These are phyloP conservation scores for Gibbula magus DNA, from an alignment of 2,888 invertebrate species.

Conservation along the genomic window DNA sequence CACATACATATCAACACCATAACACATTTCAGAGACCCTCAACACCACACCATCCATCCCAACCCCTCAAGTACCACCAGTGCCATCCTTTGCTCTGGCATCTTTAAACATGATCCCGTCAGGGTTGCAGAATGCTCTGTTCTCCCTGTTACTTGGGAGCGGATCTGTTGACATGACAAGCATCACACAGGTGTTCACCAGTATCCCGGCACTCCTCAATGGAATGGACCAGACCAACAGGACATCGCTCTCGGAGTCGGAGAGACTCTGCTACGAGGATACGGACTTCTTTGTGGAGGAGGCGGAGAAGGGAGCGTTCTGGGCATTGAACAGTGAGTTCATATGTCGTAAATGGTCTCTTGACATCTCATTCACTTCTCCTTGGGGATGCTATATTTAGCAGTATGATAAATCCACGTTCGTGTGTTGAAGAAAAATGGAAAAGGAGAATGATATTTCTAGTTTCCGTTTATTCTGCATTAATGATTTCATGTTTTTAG, in stretches of 20 bases:
- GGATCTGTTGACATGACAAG: background rate
- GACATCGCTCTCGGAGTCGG: background rate
- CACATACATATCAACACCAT: no score
- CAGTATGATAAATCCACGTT: no score
- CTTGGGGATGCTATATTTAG: no score
- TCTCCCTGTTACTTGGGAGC: background rate
- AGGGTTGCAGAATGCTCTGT: background rate
- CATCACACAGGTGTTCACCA: background rate
- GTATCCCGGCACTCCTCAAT: background rate
- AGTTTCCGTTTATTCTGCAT: no score
- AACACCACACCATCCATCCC: no score
- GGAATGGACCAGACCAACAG: background rate
- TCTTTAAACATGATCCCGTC: background rate
- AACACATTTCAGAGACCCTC: no score
- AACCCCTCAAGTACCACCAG: no score
- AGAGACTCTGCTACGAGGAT: background rate
- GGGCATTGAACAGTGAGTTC: background rate
- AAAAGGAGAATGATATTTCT: no score
- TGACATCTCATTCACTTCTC: no score
- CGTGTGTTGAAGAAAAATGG: no score
- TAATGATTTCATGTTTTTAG: no score
- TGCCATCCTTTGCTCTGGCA: no score
- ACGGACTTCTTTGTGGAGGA: background rate
- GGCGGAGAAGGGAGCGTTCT: background rate
- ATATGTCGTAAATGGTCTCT: background rate